A percentile compares a stretch with the other conserved stretches of the same genome.
Evolutionary conservation across 1,140 invertebrate species (phyloP).

Genomic region (Glomeris maerens): DNA sequence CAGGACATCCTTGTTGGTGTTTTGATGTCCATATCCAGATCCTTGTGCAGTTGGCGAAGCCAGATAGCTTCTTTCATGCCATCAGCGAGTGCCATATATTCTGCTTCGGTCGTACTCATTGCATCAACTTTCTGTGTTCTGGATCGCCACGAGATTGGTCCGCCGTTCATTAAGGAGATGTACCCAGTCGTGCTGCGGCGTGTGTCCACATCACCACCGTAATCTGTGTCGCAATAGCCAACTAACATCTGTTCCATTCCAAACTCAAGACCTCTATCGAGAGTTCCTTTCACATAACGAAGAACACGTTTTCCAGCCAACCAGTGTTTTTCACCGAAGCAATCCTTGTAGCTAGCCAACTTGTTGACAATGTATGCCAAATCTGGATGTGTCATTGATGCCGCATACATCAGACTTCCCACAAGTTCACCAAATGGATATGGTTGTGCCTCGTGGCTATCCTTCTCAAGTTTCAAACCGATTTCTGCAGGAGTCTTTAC

Average conservation of each 20-base stretch:
- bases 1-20: slow-evolving; percentile 2
- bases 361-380: too few species aligned
- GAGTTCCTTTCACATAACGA: neutral
- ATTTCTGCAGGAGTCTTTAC: too few species aligned
- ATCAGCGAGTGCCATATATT: slow-evolving; percentile 21
- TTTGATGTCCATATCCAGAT: slow-evolving; percentile 4
- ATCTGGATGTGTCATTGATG: too few species aligned
- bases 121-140: slow-evolving; percentile 19
- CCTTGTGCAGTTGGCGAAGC: slow-evolving; percentile 7
- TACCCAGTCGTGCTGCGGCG: slow-evolving; percentile 17
- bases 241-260: neutral
- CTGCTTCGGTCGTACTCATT: slow-evolving; percentile 23
- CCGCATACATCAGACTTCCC: too few species aligned
- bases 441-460: too few species aligned
- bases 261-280: neutral
- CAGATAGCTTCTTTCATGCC: slow-evolving; percentile 21
- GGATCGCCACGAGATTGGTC: slow-evolving; percentile 18
- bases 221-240: slow-evolving; percentile 1
- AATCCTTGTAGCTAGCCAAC: slow-evolving; percentile 10
- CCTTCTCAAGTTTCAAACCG: too few species aligned
- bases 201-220: too few species aligned
- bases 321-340: too few species aligned
- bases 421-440: too few species aligned
- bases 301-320: slow-evolving; percentile 6
- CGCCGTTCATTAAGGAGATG: slow-evolving; percentile 13